These are phyloP conservation scores for Rousettus madagascariensis DNA, from an alignment of 2,797 vertebrate species.

Conservation along the genomic window DNA sequence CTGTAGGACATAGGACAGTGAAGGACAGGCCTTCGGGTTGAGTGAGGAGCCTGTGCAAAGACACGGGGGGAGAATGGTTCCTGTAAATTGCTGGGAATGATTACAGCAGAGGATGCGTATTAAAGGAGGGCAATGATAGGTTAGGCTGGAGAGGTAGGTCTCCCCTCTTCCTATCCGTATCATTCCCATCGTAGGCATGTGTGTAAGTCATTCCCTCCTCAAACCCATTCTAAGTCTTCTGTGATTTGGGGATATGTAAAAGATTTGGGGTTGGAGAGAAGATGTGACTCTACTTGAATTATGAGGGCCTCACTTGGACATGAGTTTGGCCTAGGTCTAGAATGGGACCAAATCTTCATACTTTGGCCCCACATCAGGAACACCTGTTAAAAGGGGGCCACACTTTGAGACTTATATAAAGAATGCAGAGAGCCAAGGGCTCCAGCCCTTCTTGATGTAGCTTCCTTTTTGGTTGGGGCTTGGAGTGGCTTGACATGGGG, in stretches of 20 bases:
- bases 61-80: not conserved
- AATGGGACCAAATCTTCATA: not conserved
- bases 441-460: not conserved
- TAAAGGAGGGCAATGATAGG: not conserved
- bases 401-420: not conserved
- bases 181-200: not conserved
- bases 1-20: not conserved
- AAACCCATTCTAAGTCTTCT: not conserved
- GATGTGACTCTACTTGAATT: not conserved
- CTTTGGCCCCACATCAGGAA: not conserved
- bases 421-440: not conserved
- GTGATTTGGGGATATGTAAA: not conserved
- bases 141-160: not conserved
- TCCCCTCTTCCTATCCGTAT: not conserved
- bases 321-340: not conserved
- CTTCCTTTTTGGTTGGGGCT: not conserved
- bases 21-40: not conserved
- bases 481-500: not conserved
- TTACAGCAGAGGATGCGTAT: not conserved
- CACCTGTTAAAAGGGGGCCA: not conserved
- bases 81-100: not conserved
- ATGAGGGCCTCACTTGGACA: not conserved
- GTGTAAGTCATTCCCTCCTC: not conserved
- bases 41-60: not conserved
- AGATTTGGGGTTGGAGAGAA: not conserved